Conservation (phyloP, 2,797 vertebrate species). For the Saxicola maurus region DNA sequence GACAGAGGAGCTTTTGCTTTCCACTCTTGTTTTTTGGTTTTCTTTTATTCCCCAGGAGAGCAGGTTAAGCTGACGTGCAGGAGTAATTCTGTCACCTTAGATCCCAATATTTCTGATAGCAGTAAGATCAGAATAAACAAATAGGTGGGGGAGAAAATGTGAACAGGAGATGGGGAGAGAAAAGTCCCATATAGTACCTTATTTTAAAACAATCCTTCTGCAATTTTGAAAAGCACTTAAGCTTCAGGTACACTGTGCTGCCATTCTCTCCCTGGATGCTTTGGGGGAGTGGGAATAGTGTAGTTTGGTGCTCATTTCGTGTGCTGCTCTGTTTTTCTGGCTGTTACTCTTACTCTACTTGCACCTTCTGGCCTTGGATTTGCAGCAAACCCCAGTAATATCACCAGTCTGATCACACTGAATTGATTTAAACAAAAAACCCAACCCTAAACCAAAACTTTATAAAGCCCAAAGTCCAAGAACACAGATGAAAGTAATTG, state of each 20-base stretch:
- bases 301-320: neutral
- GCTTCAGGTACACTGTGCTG: neutral
- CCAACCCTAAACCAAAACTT: neutral
- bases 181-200: neutral
- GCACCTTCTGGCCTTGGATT: neutral
- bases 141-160: neutral
- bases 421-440: neutral
- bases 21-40: neutral
- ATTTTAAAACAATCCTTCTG: neutral
- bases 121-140: conserved; percentile 26
- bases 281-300: neutral
- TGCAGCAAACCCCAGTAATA: neutral
- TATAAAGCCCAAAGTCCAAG: neutral
- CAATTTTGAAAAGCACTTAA: conserved; percentile 2
- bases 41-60: conserved; percentile 9
- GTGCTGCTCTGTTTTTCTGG: neutral
- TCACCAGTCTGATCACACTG: neutral
- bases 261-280: neutral
- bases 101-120: neutral
- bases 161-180: neutral
- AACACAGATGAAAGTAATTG: neutral
- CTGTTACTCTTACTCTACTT: neutral
- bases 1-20: neutral
- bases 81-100: conserved; percentile 8
- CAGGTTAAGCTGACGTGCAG: neutral